Percentiles rank a stretch among this genome's conserved stretches.
phyloP scores from a whole-genome alignment of 2,113 vertebrate genomes.

The Mellivora capensis region DNA sequence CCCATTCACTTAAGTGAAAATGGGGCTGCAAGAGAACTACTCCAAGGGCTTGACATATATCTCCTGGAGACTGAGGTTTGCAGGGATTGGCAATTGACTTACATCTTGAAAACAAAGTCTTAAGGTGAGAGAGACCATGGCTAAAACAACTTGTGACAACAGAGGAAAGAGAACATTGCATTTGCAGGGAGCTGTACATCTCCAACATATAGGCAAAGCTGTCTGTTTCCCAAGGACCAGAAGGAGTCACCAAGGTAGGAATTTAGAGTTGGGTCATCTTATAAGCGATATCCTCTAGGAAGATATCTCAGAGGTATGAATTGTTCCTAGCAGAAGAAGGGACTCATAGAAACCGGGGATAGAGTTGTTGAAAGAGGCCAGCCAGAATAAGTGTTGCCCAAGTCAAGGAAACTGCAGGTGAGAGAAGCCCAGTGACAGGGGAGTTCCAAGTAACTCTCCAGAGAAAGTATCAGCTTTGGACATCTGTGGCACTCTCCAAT shows the following conservation, averaged over 20 bases:
- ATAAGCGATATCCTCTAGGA: not conserved
- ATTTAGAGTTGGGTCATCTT: not conserved
- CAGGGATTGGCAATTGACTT: not conserved
- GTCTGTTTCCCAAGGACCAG: not conserved
- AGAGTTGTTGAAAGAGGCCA: not conserved
- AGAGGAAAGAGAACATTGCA: not conserved
- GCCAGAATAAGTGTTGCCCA: not conserved
- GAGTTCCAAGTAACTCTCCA: not conserved
- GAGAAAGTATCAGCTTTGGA: not conserved
- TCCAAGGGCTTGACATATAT: not conserved
- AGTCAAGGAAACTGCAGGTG: not conserved
- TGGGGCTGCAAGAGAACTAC: not conserved
- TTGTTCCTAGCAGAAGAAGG: not conserved
- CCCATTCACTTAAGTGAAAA: not conserved
- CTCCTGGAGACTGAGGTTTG: not conserved
- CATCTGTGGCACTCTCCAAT: not conserved
- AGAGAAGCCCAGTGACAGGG: not conserved
- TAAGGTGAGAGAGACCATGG: not conserved
- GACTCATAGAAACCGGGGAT: not conserved
- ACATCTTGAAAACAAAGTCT: conserved; percentile 27
- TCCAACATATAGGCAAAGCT: not conserved
- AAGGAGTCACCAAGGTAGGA: not conserved
- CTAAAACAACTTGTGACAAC: not conserved
- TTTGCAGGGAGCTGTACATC: not conserved
- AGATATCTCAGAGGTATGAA: not conserved